These are phyloP conservation scores for Loris lydekkerianus DNA, from an alignment of 2,797 vertebrate genomes.

Conservation along the genomic window DNA sequence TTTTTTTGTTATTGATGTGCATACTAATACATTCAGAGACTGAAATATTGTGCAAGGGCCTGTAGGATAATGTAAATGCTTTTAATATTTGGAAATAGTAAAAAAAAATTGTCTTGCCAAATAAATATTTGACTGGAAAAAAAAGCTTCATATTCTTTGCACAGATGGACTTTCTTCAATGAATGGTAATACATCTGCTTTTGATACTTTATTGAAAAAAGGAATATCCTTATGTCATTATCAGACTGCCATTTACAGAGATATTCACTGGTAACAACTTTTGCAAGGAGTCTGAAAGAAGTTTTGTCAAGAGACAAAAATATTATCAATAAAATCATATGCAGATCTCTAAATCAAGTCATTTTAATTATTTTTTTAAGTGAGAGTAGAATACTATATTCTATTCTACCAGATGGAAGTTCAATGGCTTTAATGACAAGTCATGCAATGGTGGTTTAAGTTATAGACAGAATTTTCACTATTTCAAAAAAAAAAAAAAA, in stretches of 20 bases:
- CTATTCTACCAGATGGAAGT: not conserved
- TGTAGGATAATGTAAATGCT: constrained; percentile 43
- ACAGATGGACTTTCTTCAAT: constrained; percentile 45
- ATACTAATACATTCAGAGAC: constrained; percentile 37
- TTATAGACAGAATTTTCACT: not conserved
- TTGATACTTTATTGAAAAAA: constrained; percentile 41
- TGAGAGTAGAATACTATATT: not conserved
- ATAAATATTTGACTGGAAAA: constrained; percentile 56
- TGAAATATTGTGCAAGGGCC: constrained; percentile 8
- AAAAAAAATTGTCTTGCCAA: constrained; percentile 45
- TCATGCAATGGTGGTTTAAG: not conserved
- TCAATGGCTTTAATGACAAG: not conserved
- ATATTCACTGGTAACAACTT: not conserved
- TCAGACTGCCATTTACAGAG: not conserved
- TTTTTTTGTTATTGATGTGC: not conserved
- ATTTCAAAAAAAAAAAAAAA: not conserved
- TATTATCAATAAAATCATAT: constrained; percentile 1
- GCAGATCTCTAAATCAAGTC: not conserved
- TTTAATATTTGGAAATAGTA: constrained; percentile 42
- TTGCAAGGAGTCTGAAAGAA: not conserved
- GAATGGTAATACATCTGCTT: constrained; percentile 53
- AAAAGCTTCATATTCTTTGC: not conserved
- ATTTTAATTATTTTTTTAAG: not conserved
- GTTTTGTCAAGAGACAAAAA: not conserved
- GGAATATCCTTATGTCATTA: not conserved